Evolutionary conservation across 2,797 vertebrate genomes (phyloP).

Genomic region (Amazona ochrocephala): DNA sequence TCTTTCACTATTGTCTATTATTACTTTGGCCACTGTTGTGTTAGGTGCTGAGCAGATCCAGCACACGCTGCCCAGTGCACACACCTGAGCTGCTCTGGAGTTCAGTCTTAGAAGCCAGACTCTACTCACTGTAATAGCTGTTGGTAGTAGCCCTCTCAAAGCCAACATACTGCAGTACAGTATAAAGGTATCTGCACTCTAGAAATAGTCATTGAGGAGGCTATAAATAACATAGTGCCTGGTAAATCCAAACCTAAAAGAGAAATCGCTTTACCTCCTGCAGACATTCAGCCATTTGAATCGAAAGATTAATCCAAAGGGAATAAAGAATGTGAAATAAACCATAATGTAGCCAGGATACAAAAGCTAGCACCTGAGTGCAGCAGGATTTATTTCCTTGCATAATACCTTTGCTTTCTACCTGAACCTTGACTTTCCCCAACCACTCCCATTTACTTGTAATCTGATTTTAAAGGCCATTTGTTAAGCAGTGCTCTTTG

Average conservation of each 20-base stretch:
- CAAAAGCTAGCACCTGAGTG: not conserved
- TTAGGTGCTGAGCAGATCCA: not conserved
- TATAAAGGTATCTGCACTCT: not conserved
- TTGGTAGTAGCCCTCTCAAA: not conserved
- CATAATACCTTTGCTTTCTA: not conserved
- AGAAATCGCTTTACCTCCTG: not conserved
- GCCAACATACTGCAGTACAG: fast-evolving
- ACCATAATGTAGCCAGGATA: not conserved
- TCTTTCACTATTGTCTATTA: not conserved
- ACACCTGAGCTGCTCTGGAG: not conserved
- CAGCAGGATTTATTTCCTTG: not conserved
- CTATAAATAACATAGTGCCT: not conserved
- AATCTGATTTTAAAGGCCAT: not conserved
- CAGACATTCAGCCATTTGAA: not conserved
- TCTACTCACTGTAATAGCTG: not conserved
- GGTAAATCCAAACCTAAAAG: not conserved
- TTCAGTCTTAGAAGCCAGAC: not conserved
- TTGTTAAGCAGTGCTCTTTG: not conserved
- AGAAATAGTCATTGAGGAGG: not conserved
- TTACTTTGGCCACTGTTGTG: not conserved
- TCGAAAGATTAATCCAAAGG: not conserved
- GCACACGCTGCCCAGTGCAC: not conserved
- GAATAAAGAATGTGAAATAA: not conserved
- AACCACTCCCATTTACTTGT: not conserved
- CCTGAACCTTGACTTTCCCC: not conserved